Evolutionary conservation across 2,888 invertebrate species (phyloP), one percentile per base, ranked within the genome.

Genomic region (Apotomis capreana): DNA sequence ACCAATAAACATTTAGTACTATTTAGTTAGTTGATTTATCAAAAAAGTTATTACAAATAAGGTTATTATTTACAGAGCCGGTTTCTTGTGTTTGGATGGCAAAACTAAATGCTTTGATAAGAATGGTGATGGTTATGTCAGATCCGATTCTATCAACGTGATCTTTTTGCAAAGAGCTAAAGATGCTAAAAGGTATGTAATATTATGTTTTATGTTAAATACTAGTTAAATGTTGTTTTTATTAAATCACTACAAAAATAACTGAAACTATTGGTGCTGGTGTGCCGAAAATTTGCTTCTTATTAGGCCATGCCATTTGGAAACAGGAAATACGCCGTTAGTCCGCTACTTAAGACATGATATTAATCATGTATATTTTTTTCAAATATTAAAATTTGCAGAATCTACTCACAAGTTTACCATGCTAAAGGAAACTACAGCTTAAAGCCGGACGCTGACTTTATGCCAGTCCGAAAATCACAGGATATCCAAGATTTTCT

Each of bases 21-120:
- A 26, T 26, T 26, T 26, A 26, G 26, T 26, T 26, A 26, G 2
- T 26, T 26, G 26, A 26, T 26, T 26, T 26, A 26, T 26, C 26
- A 26, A 26, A 26, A 26, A 26, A 26, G 26, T 26, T 26, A 2
- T 2, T 2, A 26, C 26, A 26, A 26, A 26, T 26, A 26, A 26
- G 26, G 26, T 26, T 26, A 26, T 26, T 37, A 37, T 57, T 76
- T 73, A 3, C 78, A 87, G 83, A 61, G 80, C 77, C 40, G 87
- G 84, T 4, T 78, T 84, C 6, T 61, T 86, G 0, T 83, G 86
- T 69, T 61, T 82, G 3, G 96, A 98, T 77, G 98, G 98, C 0
- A 94, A 94, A 74, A 98, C 98, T 83, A 97, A 97, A 81, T 96
- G 96, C 0, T 98, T 99, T 83, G 98, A 99, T 86, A 95, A 95